Base-by-base conservation (phyloP, 2,797 vertebrate species). In the Pseudochirops cupreus region DNA sequence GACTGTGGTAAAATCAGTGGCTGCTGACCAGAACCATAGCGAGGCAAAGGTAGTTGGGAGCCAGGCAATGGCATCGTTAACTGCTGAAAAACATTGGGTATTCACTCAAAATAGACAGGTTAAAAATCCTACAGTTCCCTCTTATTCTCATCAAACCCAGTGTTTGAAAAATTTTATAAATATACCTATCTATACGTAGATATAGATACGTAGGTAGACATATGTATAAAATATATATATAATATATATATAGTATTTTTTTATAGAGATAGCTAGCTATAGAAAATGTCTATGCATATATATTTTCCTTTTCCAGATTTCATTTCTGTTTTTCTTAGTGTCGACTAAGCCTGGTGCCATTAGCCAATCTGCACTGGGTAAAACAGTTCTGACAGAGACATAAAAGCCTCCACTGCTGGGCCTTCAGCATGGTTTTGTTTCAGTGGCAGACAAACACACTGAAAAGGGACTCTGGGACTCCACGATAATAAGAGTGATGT, bases 1-100 rank as follows among this genome's bases (percentile, higher is more conserved):
- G 99, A 99, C 98, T 99, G 99, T 5, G 99, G 99, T 28, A 99
- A 99, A 97, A 99, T 99, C 98, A 99, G 99, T 67, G 99, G 99
- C 98, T 99, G 99, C 98, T 99, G 99, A 97, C 99, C 99, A 4
- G 99, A 99, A 97, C 99, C 99, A 0, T 99, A 99, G 87, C 99
- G 99, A 54, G 99, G 98, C 98, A 99, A 97, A 59, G 98, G 98
- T 96, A 99, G 99, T 99, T 99, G 99, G 92, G 99, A 99, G 95
- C 99, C 99, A 14, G 99, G 99, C 94, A 99, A 99, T 6, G 99
- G 99, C 99, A 99, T 99, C 0, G 99, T 99, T 96, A 99, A 99
- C 99, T 99, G 98, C 90, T 94, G 92, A 97, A 94, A 2, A 94
- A 98, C 53, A 96, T 46, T 11, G 39, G 39, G 39, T 46, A 87